Evolutionary conservation across 2,113 vertebrate genomes (phyloP).

Genomic region (Erythrolamprus reginae): DNA sequence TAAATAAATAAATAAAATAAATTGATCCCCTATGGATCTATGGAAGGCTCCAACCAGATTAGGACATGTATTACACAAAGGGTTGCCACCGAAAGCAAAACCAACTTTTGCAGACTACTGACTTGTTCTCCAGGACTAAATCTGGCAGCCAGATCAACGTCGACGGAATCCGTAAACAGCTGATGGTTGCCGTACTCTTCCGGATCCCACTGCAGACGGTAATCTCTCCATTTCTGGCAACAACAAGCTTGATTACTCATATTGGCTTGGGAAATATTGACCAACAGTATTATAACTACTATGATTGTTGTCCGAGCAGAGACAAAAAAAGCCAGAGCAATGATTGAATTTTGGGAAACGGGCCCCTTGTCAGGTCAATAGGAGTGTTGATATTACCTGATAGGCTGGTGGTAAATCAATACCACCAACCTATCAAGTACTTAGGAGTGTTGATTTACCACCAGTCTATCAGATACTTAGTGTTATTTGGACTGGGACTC

Average conservation of each 20-base stretch:
- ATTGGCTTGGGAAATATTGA: background rate
- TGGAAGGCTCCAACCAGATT: background rate
- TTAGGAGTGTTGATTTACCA: background rate
- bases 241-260: background rate
- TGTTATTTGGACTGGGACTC: too few relatives aligned
- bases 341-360: background rate
- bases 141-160: conserved; percentile 91
- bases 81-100: background rate
- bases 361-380: background rate
- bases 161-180: conserved; percentile 79
- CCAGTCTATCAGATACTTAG: background rate
- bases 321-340: background rate
- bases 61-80: background rate
- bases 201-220: conserved; percentile 84
- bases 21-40: too few relatives aligned
- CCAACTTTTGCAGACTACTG: conserved; percentile 31
- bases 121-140: conserved; percentile 93
- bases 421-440: too few relatives aligned
- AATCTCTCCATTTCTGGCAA: conserved; percentile 85
- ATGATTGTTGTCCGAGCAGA: background rate
- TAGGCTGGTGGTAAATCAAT: too few relatives aligned
- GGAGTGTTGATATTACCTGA: background rate
- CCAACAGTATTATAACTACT: background rate
- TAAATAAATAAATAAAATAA: too few relatives aligned
- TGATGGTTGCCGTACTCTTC: conserved; percentile 74